Percentiles rank a stretch among this genome's conserved stretches.
These are phyloP conservation scores for Dione vanillae DNA, from an alignment of 2,888 invertebrate genomes.

Conservation along the genomic window DNA sequence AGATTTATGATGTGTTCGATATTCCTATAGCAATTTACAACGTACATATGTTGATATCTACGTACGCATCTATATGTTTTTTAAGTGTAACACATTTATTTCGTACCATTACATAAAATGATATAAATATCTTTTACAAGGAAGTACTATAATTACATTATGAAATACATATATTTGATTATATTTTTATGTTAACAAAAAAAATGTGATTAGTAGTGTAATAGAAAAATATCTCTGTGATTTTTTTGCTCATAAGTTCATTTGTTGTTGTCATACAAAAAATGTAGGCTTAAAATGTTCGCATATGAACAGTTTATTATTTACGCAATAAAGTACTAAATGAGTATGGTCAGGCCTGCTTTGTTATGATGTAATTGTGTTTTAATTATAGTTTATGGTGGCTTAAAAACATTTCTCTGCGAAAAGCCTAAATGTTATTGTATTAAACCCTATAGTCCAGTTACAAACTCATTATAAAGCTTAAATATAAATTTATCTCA, in stretches of 20 bases:
- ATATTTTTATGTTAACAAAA: too few species aligned
- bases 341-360: conserved; percentile 10
- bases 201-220: too few species aligned
- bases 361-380: conserved; percentile 21
- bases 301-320: conserved; percentile 10
- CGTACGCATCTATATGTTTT: neutral
- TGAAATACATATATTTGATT: too few species aligned
- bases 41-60: neutral
- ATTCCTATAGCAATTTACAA: conserved; percentile 17
- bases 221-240: too few species aligned
- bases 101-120: too few species aligned
- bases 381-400: conserved; percentile 24
- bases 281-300: conserved; percentile 12
- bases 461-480: neutral
- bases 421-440: conserved; percentile 15
- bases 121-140: too few species aligned
- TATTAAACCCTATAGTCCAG: conserved; percentile 5
- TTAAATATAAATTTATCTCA: too few species aligned
- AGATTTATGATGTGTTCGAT: conserved; percentile 26
- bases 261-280: neutral
- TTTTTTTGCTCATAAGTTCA: too few species aligned
- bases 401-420: conserved; percentile 10
- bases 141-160: too few species aligned
- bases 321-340: conserved; percentile 10
- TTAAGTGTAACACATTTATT: too few species aligned